Evolutionary conservation across 2,113 vertebrate species (phyloP).

Genomic region (Onychostruthus taczanowskii): DNA sequence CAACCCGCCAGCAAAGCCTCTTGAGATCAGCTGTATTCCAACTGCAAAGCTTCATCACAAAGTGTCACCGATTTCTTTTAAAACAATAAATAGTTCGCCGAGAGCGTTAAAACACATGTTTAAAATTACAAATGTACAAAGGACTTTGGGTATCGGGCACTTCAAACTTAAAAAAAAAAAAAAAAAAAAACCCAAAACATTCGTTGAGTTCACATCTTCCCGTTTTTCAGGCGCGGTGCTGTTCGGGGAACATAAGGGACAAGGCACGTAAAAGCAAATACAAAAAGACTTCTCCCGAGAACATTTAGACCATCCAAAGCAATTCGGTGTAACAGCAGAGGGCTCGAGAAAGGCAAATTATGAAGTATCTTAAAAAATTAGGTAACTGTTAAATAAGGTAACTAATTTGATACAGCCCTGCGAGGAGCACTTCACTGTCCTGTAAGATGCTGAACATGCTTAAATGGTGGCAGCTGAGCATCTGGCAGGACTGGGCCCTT

Average conservation of each 20-base stretch:
- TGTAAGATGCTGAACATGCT: neutral
- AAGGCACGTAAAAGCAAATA: slow-evolving; percentile 60
- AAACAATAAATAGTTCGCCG: slow-evolving; percentile 63
- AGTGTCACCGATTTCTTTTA: slow-evolving; percentile 25
- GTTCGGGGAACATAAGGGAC: neutral
- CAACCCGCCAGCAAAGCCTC: neutral
- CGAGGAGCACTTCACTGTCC: neutral
- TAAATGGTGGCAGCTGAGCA: neutral
- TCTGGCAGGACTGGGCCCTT: neutral
- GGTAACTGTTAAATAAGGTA: neutral
- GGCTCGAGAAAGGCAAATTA: slow-evolving; percentile 43
- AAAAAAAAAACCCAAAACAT: neutral
- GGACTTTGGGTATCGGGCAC: slow-evolving; percentile 33
- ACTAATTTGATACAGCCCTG: neutral
- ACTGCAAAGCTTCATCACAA: neutral
- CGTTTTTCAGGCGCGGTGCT: neutral
- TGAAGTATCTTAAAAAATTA: neutral
- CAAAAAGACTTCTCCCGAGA: neutral
- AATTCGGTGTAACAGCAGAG: slow-evolving; percentile 5
- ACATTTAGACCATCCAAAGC: neutral
- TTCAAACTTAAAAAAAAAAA: neutral
- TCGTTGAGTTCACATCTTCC: neutral
- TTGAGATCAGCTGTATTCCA: neutral
- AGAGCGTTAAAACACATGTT: slow-evolving; percentile 37
- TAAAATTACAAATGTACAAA: slow-evolving; percentile 71